Percentiles rank a stretch among this genome's conserved stretches.
phyloP scores from a whole-genome alignment of 2,113 vertebrate genomes.

The Cyanocitta stelleri region DNA sequence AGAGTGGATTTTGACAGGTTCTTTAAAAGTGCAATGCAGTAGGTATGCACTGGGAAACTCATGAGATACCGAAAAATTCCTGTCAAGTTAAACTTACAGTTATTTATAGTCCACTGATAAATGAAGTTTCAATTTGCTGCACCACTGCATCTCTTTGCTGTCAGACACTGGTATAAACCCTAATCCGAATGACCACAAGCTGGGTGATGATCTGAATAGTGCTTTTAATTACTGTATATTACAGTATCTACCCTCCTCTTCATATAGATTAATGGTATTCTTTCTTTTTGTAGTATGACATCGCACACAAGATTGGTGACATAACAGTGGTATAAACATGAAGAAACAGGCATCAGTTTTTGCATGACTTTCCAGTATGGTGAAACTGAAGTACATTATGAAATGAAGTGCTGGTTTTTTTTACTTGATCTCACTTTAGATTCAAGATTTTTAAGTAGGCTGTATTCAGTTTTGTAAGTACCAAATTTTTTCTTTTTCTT shows the following conservation, averaged over 20 bases:
- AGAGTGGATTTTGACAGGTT: background rate
- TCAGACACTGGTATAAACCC: background rate
- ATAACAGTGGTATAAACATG: slow-evolving; percentile 74
- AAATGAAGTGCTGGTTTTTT: slow-evolving; percentile 39
- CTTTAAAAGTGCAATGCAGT: background rate
- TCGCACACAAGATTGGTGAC: slow-evolving; percentile 68
- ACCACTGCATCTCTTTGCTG: background rate
- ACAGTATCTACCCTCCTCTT: background rate
- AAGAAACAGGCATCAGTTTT: slow-evolving; percentile 56
- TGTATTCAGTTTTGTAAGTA: slow-evolving; percentile 64
- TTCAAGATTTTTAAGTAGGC: slow-evolving; percentile 42
- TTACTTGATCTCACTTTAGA: slow-evolving; percentile 47
- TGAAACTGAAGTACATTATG: slow-evolving; percentile 63
- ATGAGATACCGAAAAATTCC: background rate
- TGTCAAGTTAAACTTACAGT: background rate
- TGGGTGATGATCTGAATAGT: background rate
- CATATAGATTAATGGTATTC: slow-evolving; percentile 51
- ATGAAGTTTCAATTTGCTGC: background rate
- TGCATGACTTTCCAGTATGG: slow-evolving; percentile 59
- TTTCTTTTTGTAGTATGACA: slow-evolving; percentile 73
- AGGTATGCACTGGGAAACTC: background rate
- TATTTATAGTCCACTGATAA: background rate
- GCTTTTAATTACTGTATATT: background rate
- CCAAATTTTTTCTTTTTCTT: slow-evolving; percentile 55
- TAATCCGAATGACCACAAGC: background rate